Conservation (phyloP, 64 coral and sea anemone species). For the Actinia tenebrosa region DNA sequence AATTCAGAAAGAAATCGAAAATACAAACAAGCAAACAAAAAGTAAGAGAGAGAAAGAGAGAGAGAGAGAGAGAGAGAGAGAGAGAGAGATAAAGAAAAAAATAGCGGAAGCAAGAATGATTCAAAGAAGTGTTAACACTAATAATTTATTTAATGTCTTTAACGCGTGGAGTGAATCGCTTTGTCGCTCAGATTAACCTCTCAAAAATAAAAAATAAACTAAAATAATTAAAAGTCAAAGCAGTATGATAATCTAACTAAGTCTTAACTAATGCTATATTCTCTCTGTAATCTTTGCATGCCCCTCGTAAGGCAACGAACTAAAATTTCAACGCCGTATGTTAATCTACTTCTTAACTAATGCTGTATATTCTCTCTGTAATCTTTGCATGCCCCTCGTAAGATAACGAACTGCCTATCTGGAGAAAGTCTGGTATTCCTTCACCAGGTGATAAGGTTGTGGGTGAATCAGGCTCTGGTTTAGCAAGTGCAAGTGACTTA, state of each 20-base stretch:
- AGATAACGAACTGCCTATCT: constrained; percentile 36
- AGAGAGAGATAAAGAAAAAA: background rate
- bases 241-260: background rate
- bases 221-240: background rate
- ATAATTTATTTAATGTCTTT: too few relatives aligned
- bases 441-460: constrained; percentile 37
- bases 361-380: constrained; percentile 5
- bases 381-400: constrained; percentile 6
- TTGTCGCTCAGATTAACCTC: too few relatives aligned
- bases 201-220: background rate
- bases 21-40: too few relatives aligned
- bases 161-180: too few relatives aligned
- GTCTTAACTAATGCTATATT: background rate
- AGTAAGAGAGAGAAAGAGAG: background rate
- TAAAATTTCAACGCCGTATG: background rate
- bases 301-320: constrained; percentile 6
- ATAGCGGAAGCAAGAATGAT: background rate
- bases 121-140: too few relatives aligned
- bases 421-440: constrained; percentile 59
- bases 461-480: constrained; percentile 26
- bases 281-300: constrained; percentile 18
- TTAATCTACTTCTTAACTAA: background rate
- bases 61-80: background rate
- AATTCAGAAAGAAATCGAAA: background rate
- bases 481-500: background rate